Evolutionary conservation across 30 jellyfish, hydroid and myxozoan species (phyloP), one percentile per base, ranked within the genome.

Genomic region (Hydra vulgaris): DNA sequence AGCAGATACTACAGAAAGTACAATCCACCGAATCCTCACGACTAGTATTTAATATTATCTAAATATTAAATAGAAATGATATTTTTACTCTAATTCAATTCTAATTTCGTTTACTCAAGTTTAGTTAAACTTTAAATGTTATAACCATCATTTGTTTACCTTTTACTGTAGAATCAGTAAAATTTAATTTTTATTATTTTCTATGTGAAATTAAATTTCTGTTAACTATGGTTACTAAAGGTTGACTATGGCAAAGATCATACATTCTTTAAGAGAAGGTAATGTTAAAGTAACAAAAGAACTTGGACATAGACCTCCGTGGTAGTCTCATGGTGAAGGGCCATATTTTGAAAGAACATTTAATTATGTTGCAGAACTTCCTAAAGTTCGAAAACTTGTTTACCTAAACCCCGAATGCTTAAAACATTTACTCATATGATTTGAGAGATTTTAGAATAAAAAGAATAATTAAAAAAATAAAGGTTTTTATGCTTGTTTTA

Each of bases 181-280:
- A 40, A 40, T 40, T n/a, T n/a, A n/a, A 40, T 40, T 40, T 40
- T 3, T 5, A 40, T 40, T 40, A 40, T 12, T 40, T 3, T 40
- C 5, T 40, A 40, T 40, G 12, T 3, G 61, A 3, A 40, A 40
- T 40, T 40, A 40, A 40, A 40, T 3, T 3, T 40, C 12, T 40
- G 61, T 3, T 12, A n/a, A n/a, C n/a, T n/a, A n/a, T n/a, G n/a
- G n/a, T 18, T 77, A 24, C 23, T 67, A 23, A 23, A 91, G 97
- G 97, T 91, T 74, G 95, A 90, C 27, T 80, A 79, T 75, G 96
- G 92, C 21, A 79, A 95, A 53, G 97, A 91, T 67, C 97, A 91
- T 55, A 78, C 96, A 8, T 71, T 91, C 97, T 20, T 72, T 91
- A 71, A 61, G 93, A 21, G 97, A 91, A 83, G 97, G 97, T 8